Evolutionary conservation across 2,797 vertebrate species (phyloP).

Genomic region (Cetoscarus ocellatus): DNA sequence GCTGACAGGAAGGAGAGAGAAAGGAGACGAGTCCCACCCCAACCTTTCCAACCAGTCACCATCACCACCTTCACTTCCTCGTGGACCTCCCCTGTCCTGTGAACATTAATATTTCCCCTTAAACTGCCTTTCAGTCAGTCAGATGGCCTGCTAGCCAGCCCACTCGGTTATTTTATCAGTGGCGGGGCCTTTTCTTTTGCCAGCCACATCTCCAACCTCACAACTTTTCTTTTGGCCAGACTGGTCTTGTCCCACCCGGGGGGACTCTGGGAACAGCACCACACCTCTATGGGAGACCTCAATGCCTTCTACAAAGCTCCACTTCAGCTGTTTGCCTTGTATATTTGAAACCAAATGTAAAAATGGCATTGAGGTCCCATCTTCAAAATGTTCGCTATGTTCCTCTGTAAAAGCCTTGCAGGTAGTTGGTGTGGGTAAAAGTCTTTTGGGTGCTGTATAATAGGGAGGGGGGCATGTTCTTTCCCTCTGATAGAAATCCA

Average conservation of each 20-base stretch:
- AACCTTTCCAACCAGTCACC: constrained; percentile 71
- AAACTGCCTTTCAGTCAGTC: constrained; percentile 55
- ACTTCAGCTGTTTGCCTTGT: constrained; percentile 73
- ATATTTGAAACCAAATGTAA: constrained; percentile 73
- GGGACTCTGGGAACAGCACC: constrained; percentile 58
- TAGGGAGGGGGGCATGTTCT: constrained; percentile 49
- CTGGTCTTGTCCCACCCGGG: constrained; percentile 55
- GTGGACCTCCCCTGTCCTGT: constrained; percentile 69
- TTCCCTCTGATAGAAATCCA: constrained; percentile 49
- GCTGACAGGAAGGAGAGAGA: constrained; percentile 45
- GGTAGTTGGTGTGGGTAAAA: constrained; percentile 57
- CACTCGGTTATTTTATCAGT: constrained; percentile 40
- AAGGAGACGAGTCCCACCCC: constrained; percentile 76
- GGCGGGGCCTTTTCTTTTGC: constrained; percentile 29
- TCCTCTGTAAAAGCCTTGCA: constrained; percentile 15
- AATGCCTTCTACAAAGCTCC: constrained; percentile 70
- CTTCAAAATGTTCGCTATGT: constrained; percentile 35
- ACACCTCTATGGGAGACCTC: constrained; percentile 65
- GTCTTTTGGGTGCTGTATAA: constrained; percentile 38
- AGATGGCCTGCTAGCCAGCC: constrained; percentile 1
- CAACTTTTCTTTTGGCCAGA: constrained; percentile 62
- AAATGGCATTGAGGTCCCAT: constrained; percentile 62
- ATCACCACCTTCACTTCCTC: constrained; percentile 75
- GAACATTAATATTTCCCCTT: constrained; percentile 78
- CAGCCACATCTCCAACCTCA: constrained; percentile 55